phyloP scores from a whole-genome alignment of 2,888 invertebrate genomes.

The Kuschelorhynchus macadamiae region DNA sequence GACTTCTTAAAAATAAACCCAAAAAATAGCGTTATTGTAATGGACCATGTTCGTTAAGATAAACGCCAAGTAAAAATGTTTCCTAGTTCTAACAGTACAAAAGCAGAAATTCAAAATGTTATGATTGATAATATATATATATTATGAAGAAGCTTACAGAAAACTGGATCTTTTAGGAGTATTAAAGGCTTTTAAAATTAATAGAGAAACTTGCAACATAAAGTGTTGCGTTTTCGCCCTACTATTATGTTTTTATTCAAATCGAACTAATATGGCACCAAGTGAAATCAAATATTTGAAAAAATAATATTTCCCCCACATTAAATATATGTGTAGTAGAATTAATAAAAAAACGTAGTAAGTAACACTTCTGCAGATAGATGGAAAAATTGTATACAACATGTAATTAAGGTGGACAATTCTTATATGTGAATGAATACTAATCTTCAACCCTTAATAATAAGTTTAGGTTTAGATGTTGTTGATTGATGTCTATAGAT shows the following conservation, averaged over 20 bases:
- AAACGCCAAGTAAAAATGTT: conserved; percentile 6
- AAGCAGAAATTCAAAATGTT: conserved; percentile 1
- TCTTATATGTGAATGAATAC: too few species aligned
- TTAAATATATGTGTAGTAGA: neutral
- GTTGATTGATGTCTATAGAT: too few species aligned
- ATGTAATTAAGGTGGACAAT: neutral
- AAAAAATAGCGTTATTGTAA: neutral
- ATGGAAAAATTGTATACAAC: neutral
- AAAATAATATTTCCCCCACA: neutral
- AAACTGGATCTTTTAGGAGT: too few species aligned
- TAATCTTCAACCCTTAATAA: too few species aligned
- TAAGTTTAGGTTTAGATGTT: too few species aligned
- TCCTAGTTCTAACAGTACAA: conserved; percentile 6
- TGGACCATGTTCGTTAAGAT: neutral
- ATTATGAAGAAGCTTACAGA: too few species aligned
- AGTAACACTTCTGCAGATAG: neutral
- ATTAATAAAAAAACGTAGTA: neutral
- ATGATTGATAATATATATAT: neutral
- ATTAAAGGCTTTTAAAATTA: too few species aligned
- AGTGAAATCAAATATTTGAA: neutral
- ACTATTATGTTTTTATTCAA: neutral
- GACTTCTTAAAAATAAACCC: neutral
- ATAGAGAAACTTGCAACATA: neutral
- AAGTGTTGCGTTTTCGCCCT: neutral
- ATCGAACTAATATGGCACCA: neutral